These are phyloP conservation scores for Tragelaphus strepsiceros DNA, from an alignment of 2,113 vertebrate genomes.

Conservation along the genomic window DNA sequence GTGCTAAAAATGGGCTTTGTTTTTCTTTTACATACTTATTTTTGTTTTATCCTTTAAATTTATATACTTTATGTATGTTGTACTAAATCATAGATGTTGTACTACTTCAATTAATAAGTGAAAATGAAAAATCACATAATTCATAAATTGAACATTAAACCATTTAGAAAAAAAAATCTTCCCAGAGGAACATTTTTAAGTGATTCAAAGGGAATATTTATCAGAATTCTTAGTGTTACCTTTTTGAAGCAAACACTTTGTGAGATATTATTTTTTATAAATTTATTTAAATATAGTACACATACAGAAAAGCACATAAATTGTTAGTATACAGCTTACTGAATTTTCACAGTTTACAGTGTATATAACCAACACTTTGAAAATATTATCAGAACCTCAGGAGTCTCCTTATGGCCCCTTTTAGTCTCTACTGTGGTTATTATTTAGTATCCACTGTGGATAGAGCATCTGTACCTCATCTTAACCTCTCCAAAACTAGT, in stretches of 20 bases:
- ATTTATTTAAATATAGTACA: not conserved
- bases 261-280: conserved; percentile 21
- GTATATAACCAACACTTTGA: not conserved
- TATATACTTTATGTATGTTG: not conserved
- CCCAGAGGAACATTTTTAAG: not conserved
- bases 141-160: conserved; percentile 25
- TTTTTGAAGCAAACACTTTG: conserved; percentile 5
- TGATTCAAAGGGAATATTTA: not conserved
- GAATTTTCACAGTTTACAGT: not conserved
- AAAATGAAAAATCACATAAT: not conserved
- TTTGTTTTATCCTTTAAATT: not conserved
- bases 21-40: not conserved
- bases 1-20: not conserved
- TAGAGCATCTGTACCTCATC: not conserved
- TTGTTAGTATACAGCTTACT: not conserved
- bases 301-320: not conserved
- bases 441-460: conserved; percentile 14
- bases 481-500: conserved; percentile 7
- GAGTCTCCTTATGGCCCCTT: not conserved
- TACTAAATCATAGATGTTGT: conserved; percentile 8
- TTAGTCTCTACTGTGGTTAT: not conserved
- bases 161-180: not conserved
- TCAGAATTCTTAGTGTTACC: not conserved
- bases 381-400: not conserved
- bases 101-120: not conserved